Evolutionary conservation across 1,140 invertebrate species (phyloP).

Genomic region (Oryctes rhinoceros): DNA sequence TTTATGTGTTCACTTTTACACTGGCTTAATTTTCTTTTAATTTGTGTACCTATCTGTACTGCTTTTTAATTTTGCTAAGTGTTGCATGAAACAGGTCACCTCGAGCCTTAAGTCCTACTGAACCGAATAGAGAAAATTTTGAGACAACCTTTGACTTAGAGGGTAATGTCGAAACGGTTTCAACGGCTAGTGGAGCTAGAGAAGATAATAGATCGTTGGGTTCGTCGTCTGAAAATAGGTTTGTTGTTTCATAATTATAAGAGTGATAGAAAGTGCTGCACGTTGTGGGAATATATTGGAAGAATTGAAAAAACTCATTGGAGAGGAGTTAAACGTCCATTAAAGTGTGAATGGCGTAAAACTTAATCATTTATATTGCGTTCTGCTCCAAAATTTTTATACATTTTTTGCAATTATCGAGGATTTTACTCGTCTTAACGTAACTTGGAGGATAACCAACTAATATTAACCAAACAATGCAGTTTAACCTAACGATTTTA

Average conservation of each 20-base stretch:
- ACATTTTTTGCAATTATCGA: too few species aligned
- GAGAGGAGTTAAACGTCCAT: too few species aligned
- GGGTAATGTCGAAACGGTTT: slow-evolving; percentile 81
- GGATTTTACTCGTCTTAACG: too few species aligned
- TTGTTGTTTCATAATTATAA: slow-evolving; percentile 41
- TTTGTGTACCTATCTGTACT: slow-evolving; percentile 34
- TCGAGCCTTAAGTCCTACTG: slow-evolving; percentile 57
- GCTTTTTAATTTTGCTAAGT: slow-evolving; percentile 44
- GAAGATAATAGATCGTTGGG: slow-evolving; percentile 59
- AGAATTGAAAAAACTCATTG: too few species aligned
- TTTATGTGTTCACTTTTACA: background rate
- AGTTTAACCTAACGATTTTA: too few species aligned
- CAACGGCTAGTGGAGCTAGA: slow-evolving; percentile 57
- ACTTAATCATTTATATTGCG: too few species aligned
- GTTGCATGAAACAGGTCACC: slow-evolving; percentile 53
- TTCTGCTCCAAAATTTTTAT: too few species aligned
- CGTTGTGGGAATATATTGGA: too few species aligned
- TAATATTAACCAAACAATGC: too few species aligned
- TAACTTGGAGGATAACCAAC: too few species aligned
- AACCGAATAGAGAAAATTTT: slow-evolving; percentile 71
- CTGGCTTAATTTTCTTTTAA: slow-evolving; percentile 18
- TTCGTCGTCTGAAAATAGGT: slow-evolving; percentile 59
- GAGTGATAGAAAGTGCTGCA: too few species aligned
- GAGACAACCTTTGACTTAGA: slow-evolving; percentile 85
- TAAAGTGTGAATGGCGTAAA: too few species aligned